Evolutionary conservation across 2,888 invertebrate genomes (phyloP), one percentile per base, ranked within the genome.

Genomic region (Mesochorus sp.): DNA sequence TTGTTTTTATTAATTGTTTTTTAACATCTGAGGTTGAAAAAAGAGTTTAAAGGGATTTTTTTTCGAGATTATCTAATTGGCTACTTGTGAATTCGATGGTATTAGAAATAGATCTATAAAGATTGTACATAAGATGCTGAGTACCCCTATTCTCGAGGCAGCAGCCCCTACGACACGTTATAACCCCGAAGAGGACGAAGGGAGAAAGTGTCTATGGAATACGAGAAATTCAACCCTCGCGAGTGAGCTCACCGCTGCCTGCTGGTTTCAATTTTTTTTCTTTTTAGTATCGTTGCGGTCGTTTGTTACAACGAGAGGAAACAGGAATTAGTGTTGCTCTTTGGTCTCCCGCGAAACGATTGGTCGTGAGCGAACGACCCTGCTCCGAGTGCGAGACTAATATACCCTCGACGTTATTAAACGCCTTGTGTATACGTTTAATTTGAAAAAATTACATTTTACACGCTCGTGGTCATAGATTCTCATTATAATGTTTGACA

Each of bases 51-150:
- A 10, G 31, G 2, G 31, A 62, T 12, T 19, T 42, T 74, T 34
- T 12, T 10, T 31, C 24, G 26, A 34, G 26, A 70, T 57, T 39
- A 44, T 2, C 51, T 26, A 37, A 68, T 62, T 39, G 34, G 12
- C n/a, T 17, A 4, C 2, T 34, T 80, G 74, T 80, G 82, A 83
- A 81, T 82, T 85, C 82, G 2, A 10, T 39, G 34, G 31, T 26
- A 19, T 8, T 17, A 21, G 4, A 47, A n/a, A n/a, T n/a, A n/a
- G n/a, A n/a, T n/a, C n/a, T n/a, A n/a, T n/a, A 66, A 57, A 39
- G 17, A 53, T 19, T 24, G 28, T 61, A 4, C 31, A n/a, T n/a
- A 68, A 73, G 49, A 73, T 62, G 19, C 62, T 47, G 19, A 66
- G 39, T 53, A 37, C 70, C 61, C 39, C n/a, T 53, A 76, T 72